These are phyloP conservation scores for Scelioninae gen. 1 DNA, from an alignment of 2,888 invertebrate genomes.

Conservation along the genomic window DNA sequence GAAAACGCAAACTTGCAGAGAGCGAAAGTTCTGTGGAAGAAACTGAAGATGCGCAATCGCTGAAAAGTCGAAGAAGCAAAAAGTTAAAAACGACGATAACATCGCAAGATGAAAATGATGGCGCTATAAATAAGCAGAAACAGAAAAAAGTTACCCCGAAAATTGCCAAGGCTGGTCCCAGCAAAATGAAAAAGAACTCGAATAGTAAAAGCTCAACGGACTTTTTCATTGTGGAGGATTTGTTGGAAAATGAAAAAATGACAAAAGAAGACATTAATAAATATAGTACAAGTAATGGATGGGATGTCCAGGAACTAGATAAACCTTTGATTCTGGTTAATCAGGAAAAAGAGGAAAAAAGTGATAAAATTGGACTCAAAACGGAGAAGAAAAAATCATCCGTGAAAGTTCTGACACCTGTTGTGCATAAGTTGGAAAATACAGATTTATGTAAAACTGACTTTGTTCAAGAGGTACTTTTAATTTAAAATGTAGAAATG, in stretches of 20 bases:
- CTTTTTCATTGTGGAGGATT: not conserved
- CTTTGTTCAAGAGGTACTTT: too few relatives aligned
- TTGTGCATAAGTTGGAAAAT: too few relatives aligned
- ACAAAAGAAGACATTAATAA: not conserved
- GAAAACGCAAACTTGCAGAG: conserved; percentile 70
- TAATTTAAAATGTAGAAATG: too few relatives aligned
- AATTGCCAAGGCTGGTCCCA: too few relatives aligned
- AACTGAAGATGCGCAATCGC: not conserved
- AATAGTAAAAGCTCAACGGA: not conserved
- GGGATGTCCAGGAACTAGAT: conserved; percentile 8
- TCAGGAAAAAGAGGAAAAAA: conserved; percentile 12
- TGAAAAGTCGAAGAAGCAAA: not conserved
- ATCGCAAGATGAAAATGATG: not conserved
- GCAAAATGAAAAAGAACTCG: not conserved
- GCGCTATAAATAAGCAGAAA: conserved; percentile 6
- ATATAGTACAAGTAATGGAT: conserved; percentile 36
- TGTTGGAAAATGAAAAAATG: not conserved
- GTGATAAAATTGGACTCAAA: too few relatives aligned
- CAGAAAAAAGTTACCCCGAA: not conserved
- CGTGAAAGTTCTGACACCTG: too few relatives aligned
- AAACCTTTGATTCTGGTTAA: conserved; percentile 9
- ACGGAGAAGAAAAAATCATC: too few relatives aligned
- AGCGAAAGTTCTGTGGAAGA: not conserved
- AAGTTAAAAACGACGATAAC: not conserved
- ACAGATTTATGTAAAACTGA: too few relatives aligned